A percentile compares a stretch with the other conserved stretches of the same genome.
These are phyloP conservation scores for Lepas anatifera DNA, from an alignment of 2,888 invertebrate genomes.

Conservation along the genomic window DNA sequence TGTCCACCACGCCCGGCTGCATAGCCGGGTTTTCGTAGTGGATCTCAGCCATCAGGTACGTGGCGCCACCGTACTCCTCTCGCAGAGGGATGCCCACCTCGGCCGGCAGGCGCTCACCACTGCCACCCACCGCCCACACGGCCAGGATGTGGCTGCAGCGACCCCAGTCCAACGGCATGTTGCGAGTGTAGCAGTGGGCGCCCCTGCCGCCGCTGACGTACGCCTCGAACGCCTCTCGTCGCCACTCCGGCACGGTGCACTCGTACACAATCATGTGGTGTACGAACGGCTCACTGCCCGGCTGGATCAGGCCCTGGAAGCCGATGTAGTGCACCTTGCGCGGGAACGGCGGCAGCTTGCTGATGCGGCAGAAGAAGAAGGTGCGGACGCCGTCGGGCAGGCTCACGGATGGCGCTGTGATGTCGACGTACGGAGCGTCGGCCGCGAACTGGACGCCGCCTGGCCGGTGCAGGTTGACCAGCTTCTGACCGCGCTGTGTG, in stretches of 20 bases:
- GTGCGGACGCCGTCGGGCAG: slow-evolving; percentile 48
- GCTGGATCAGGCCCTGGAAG: slow-evolving; percentile 42
- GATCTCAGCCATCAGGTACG: slow-evolving; percentile 78
- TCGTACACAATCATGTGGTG: slow-evolving; percentile 83
- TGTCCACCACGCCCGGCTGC: slow-evolving; percentile 28
- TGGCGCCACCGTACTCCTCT: slow-evolving; percentile 49
- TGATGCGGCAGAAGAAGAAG: slow-evolving; percentile 53
- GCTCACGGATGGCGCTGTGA: slow-evolving; percentile 38
- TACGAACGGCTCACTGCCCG: slow-evolving; percentile 47
- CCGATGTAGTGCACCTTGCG: slow-evolving; percentile 57
- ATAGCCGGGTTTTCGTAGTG: slow-evolving; percentile 64
- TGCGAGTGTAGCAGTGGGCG: slow-evolving; percentile 49
- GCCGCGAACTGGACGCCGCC: neutral
- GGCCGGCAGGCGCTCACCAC: slow-evolving; percentile 66
- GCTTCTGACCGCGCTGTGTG: neutral
- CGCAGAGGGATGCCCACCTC: slow-evolving; percentile 67
- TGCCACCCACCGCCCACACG: slow-evolving; percentile 62
- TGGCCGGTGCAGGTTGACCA: neutral
- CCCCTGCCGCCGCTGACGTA: slow-evolving; percentile 21
- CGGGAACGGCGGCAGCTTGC: slow-evolving; percentile 47
- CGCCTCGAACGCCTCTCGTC: slow-evolving; percentile 13
- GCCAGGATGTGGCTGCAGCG: slow-evolving; percentile 57
- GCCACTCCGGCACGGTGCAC: slow-evolving; percentile 38
- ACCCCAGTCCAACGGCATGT: slow-evolving; percentile 65
- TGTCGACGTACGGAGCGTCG: slow-evolving; percentile 6